phyloP scores from a whole-genome alignment of 2,113 vertebrate species.

The Zapus hudsonius region DNA sequence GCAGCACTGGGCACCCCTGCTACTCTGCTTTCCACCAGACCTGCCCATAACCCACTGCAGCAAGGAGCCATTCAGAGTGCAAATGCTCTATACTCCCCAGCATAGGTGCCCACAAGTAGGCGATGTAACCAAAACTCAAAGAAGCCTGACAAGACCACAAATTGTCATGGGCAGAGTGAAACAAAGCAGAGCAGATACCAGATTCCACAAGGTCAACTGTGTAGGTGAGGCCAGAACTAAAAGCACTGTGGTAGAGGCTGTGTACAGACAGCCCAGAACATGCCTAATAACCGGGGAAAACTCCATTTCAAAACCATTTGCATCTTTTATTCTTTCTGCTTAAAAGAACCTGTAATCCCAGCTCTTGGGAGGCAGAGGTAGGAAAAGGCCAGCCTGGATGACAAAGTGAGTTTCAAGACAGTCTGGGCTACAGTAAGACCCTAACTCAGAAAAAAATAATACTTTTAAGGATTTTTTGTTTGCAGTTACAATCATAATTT shows the following conservation, averaged over 20 bases:
- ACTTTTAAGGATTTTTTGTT: not conserved
- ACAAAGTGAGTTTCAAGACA: no score
- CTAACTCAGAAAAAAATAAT: not conserved
- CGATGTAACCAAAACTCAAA: not conserved
- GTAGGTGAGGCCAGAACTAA: not conserved
- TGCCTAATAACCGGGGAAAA: not conserved
- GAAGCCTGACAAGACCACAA: conserved; percentile 21
- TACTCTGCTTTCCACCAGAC: not conserved
- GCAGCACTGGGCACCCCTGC: not conserved
- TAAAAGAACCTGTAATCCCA: not conserved
- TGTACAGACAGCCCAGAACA: not conserved
- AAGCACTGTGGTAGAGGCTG: not conserved
- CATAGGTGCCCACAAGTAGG: not conserved
- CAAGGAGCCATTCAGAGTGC: not conserved
- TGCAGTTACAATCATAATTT: not conserved
- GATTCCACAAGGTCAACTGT: conserved; percentile 33
- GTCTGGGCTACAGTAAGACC: no score
- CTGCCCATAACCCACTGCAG: not conserved
- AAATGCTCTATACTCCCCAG: not conserved
- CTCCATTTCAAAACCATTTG: not conserved
- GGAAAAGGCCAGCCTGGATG: no score
- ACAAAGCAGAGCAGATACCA: conserved; percentile 4
- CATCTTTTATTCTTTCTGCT: not conserved
- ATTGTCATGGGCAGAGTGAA: not conserved
- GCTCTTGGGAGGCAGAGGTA: no score